phyloP scores from a whole-genome alignment of 1,140 invertebrate species.

The honey bee (Apis mellifera) region DNA sequence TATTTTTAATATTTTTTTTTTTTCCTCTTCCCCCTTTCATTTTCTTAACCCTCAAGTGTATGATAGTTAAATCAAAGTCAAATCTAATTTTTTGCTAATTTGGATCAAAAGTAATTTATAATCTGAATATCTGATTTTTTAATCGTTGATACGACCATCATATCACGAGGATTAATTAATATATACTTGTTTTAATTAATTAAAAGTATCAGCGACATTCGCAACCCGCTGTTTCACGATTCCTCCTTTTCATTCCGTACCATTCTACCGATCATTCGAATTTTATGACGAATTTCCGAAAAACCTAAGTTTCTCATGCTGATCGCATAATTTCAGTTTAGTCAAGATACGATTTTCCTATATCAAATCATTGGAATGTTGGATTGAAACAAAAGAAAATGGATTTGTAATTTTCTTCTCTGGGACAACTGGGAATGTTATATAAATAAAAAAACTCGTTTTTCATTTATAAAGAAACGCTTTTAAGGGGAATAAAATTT shows the following conservation, averaged over 20 bases:
- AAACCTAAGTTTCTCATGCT: background rate
- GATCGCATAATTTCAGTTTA: no score
- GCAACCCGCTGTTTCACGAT: conserved; percentile 49
- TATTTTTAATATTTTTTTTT: background rate
- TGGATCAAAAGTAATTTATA: background rate
- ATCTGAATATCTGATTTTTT: background rate
- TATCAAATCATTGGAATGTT: background rate
- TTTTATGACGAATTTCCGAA: background rate
- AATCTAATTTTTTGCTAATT: no score
- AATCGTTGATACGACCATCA: no score
- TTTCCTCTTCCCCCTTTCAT: no score
- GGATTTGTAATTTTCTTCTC: background rate
- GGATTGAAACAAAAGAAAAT: background rate
- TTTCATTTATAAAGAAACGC: background rate
- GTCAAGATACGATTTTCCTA: background rate
- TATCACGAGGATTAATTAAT: no score
- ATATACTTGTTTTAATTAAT: no score
- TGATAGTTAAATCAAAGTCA: no score
- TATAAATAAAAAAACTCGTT: background rate
- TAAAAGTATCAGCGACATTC: conserved; percentile 38
- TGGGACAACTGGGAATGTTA: background rate
- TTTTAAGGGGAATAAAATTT: no score
- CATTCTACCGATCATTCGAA: conserved; percentile 33
- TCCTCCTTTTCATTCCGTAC: conserved; percentile 15
- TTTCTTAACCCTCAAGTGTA: no score